Evolutionary conservation across 2,888 invertebrate species (phyloP).

Genomic region (Cheilosia grossa): DNA sequence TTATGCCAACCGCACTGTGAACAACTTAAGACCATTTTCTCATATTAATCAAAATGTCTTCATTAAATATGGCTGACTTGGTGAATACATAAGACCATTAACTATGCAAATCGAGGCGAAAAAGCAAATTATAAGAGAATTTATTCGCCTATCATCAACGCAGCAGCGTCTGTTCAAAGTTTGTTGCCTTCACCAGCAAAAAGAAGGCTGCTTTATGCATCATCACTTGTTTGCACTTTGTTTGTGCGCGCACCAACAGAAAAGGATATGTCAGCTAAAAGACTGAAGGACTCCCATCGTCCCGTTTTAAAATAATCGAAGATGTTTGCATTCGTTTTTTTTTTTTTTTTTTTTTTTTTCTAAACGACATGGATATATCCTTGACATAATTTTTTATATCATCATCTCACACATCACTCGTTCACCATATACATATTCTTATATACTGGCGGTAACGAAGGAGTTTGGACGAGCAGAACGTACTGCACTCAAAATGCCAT

Average conservation of each 20-base stretch:
- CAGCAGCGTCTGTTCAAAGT: conserved; percentile 38
- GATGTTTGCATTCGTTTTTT: conserved; percentile 42
- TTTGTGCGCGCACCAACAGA: not conserved
- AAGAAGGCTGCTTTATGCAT: conserved; percentile 14
- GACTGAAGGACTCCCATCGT: conserved; percentile 8
- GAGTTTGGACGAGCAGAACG: not conserved
- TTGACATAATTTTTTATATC: conserved; percentile 56
- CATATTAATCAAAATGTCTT: conserved; percentile 57
- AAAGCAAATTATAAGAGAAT: conserved; percentile 66
- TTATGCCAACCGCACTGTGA: not conserved
- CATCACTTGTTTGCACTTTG: conserved; percentile 49
- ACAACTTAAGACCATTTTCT: conserved; percentile 35
- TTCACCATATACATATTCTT: not conserved
- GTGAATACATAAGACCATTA: conserved; percentile 57
- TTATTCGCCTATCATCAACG: conserved; percentile 61
- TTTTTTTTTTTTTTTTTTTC: not conserved
- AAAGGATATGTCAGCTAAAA: conserved; percentile 17
- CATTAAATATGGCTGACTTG: conserved; percentile 58
- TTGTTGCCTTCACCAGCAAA: conserved; percentile 38
- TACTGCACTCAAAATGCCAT: conserved; percentile 31
- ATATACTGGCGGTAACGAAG: not conserved
- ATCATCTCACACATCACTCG: conserved; percentile 15
- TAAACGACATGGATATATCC: conserved; percentile 52
- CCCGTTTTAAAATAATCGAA: conserved; percentile 21
- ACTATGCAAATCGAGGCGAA: conserved; percentile 67